phyloP scores from a whole-genome alignment of 2,888 invertebrate genomes.

The Dilophus febrilis region DNA sequence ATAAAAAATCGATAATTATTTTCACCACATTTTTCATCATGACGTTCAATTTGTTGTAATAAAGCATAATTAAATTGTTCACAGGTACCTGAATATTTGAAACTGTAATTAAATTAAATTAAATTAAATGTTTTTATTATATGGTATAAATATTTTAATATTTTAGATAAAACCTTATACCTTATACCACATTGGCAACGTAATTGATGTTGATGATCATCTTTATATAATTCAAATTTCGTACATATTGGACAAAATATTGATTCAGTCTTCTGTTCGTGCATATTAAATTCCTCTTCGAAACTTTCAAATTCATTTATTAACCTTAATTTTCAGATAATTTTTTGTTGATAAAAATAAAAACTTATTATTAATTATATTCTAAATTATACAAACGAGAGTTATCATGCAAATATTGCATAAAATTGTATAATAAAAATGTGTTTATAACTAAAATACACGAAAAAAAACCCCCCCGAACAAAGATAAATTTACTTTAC shows the following conservation, averaged over 20 bases:
- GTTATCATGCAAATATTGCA: too few relatives aligned
- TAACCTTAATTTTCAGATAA: neutral
- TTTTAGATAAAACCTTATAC: constrained; percentile 2
- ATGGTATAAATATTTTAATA: too few relatives aligned
- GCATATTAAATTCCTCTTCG: constrained; percentile 15
- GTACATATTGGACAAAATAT: constrained; percentile 38
- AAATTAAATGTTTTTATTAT: too few relatives aligned
- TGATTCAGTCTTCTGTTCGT: constrained; percentile 26
- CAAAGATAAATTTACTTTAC: too few relatives aligned
- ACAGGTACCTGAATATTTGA: constrained; percentile 14
- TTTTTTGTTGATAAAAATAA: constrained; percentile 10
- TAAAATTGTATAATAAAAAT: too few relatives aligned
- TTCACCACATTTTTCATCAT: too few relatives aligned
- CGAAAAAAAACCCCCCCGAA: too few relatives aligned
- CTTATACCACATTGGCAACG: constrained; percentile 28
- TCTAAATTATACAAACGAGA: too few relatives aligned
- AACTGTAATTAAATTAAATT: constrained; percentile 10
- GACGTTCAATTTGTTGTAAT: too few relatives aligned
- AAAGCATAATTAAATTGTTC: constrained; percentile 8
- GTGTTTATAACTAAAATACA: too few relatives aligned
- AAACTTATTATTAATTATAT: too few relatives aligned
- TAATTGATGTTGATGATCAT: constrained; percentile 12
- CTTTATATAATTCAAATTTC: constrained; percentile 24
- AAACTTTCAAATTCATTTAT: constrained; percentile 17
- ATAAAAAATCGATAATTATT: too few relatives aligned